Percentiles rank a stretch among this genome's conserved stretches.
These are phyloP conservation scores for Phengaris arion DNA, from an alignment of 2,888 invertebrate species.

Conservation along the genomic window DNA sequence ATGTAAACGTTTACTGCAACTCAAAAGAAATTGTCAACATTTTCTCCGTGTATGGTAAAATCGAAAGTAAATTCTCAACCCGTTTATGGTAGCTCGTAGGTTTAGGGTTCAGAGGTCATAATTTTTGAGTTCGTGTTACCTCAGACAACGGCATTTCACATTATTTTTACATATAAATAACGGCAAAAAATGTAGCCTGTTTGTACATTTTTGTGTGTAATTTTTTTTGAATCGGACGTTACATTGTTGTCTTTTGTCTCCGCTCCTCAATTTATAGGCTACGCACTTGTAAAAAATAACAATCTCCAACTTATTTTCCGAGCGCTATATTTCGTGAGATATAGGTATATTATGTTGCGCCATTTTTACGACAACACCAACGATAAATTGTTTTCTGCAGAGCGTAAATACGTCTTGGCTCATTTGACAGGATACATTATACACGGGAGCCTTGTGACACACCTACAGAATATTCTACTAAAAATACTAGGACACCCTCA, in stretches of 20 bases:
- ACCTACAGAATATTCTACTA: not conserved
- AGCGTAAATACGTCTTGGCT: conserved; percentile 15
- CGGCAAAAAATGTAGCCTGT: not conserved
- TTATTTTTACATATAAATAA: not conserved
- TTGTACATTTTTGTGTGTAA: too few species aligned
- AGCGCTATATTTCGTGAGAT: not conserved
- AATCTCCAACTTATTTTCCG: not conserved
- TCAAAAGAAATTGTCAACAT: not conserved
- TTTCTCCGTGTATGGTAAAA: not conserved
- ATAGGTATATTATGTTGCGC: conserved; percentile 17
- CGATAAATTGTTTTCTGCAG: conserved; percentile 16
- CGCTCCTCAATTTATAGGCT: not conserved
- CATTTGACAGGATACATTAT: conserved; percentile 10
- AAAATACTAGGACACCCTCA: not conserved
- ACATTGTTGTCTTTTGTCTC: not conserved
- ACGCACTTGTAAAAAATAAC: not conserved
- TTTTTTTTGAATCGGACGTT: not conserved
- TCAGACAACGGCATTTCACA: not conserved
- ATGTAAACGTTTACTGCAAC: not conserved
- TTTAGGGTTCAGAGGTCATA: not conserved
- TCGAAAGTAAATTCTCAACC: conserved; percentile 17
- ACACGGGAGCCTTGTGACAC: not conserved
- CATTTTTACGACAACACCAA: conserved; percentile 21
- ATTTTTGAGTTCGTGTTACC: conserved; percentile 15
- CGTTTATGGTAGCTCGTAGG: conserved; percentile 15